Evolutionary conservation across 1,140 invertebrate species (phyloP).

Genomic region (Rhyacophila brunnea): DNA sequence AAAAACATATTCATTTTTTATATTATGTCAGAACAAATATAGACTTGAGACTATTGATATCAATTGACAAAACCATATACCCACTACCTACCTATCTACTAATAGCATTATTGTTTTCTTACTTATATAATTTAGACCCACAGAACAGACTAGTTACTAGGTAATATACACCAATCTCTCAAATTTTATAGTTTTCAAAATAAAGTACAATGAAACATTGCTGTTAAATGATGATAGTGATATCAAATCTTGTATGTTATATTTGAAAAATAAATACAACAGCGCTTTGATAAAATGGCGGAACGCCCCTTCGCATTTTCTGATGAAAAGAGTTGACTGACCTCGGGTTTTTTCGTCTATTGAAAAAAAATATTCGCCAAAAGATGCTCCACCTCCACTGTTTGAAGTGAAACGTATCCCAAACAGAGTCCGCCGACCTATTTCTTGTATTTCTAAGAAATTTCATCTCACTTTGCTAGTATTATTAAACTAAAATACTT

Average conservation of each 20-base stretch:
- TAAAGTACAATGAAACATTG: too few species aligned
- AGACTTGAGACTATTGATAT: too few species aligned
- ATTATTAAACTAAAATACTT: too few species aligned
- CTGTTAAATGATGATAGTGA: too few species aligned
- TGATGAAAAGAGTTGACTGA: not conserved
- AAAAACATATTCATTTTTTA: too few species aligned
- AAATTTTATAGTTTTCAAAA: too few species aligned
- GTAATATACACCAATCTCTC: too few species aligned
- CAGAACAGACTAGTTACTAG: too few species aligned
- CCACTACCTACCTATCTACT: too few species aligned
- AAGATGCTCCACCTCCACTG: not conserved
- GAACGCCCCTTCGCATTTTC: not conserved
- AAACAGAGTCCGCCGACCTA: slow-evolving; percentile 6
- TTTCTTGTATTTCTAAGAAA: slow-evolving; percentile 7
- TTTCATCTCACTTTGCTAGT: not conserved
- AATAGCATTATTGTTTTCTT: too few species aligned
- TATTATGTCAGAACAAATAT: not conserved
- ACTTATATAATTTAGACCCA: too few species aligned
- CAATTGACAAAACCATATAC: too few species aligned
- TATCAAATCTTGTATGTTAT: not conserved
- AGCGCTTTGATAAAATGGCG: not conserved
- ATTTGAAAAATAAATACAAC: not conserved
- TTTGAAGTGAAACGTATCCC: not conserved
- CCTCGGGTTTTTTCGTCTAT: slow-evolving; percentile 1
- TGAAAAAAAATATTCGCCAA: slow-evolving; percentile 3